A percentile compares a stretch with the other conserved stretches of the same genome.
Conservation (phyloP, 1,140 invertebrate genomes). For the Lepidotrigona ventralis region DNA sequence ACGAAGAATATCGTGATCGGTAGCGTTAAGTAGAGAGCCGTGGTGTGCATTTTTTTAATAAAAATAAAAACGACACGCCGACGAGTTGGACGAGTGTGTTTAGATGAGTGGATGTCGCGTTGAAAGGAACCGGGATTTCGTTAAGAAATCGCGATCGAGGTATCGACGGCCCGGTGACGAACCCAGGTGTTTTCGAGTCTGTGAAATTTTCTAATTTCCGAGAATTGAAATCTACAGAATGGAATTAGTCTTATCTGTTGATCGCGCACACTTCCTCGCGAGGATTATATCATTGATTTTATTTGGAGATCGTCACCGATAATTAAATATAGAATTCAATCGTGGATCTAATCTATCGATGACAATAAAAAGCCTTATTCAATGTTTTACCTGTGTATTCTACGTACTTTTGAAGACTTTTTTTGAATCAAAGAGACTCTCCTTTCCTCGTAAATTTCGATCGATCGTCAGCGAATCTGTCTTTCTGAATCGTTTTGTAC, state of each 20-base stretch:
- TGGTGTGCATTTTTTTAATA: no score
- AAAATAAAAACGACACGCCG: background rate
- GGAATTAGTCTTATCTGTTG: background rate
- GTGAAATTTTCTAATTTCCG: background rate
- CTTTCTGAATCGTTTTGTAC: no score
- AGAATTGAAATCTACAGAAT: background rate
- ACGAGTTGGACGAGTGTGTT: background rate
- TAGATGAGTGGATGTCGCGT: background rate
- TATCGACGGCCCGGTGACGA: no score
- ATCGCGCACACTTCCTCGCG: background rate
- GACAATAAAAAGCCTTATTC: background rate
- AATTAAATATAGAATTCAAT: background rate
- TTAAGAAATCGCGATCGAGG: background rate
- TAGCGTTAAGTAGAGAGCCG: conserved; percentile 2
- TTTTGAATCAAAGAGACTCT: background rate
- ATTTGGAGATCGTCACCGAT: background rate
- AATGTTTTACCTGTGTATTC: background rate
- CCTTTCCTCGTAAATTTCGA: background rate
- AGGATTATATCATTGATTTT: background rate
- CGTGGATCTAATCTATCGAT: no score
- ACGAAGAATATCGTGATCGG: background rate
- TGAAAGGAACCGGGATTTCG: conserved; percentile 6
- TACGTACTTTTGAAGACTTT: background rate
- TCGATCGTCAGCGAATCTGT: background rate
- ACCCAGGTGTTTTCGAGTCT: background rate